Base-by-base conservation (phyloP, 1,140 invertebrate genomes). In the Cecropterus lyciades region DNA sequence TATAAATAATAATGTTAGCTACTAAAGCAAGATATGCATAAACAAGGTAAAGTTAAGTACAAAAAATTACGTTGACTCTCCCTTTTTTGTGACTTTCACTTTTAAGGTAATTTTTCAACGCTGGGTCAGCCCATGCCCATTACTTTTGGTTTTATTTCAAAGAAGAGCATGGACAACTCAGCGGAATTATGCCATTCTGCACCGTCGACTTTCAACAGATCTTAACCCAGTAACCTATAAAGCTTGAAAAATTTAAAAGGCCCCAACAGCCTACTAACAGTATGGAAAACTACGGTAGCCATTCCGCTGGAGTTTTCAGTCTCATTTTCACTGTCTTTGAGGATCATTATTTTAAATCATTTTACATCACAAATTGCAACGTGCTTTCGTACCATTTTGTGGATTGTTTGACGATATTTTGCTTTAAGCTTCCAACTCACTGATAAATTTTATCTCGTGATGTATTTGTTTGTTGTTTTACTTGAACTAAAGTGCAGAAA, bases 221-320 rank as follows among this genome's bases (percentile, higher is more conserved):
- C 59, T 63, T 63, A 63, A 63, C 59, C 59, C 30, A 63, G 46
- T 63, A 63, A 63, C 59, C 59, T 52, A 63, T 63, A 63, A 63
- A 63, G 59, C 46, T 63, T 63, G 59, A 63, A 63, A 63, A 63
- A 42, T 63, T 51, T 63, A 63, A 63, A 63, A 63, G 46, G 59
- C 59, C 46, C 37, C 59, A 63, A 63, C 59, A 62, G 15, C 59
- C 46, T 49, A 60, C 57, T 48, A 60, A 60, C 45, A 51, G 45
- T 24, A 63, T 33, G 48, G 48, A 63, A 63, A 63, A 51, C 59
- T 63, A 46, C 59, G 48, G 33, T 42, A 27, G 59, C 33, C 59
- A 40, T 63, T 63, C 59, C 33, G 37, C 48, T 49, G 8, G n/a
- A 63, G 37, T 63, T 63, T 63, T 42, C 17, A 42, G 33, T 63